Evolutionary conservation across 2,888 invertebrate species (phyloP), one percentile per base, ranked within the genome.

Genomic region (Cancer borealis): DNA sequence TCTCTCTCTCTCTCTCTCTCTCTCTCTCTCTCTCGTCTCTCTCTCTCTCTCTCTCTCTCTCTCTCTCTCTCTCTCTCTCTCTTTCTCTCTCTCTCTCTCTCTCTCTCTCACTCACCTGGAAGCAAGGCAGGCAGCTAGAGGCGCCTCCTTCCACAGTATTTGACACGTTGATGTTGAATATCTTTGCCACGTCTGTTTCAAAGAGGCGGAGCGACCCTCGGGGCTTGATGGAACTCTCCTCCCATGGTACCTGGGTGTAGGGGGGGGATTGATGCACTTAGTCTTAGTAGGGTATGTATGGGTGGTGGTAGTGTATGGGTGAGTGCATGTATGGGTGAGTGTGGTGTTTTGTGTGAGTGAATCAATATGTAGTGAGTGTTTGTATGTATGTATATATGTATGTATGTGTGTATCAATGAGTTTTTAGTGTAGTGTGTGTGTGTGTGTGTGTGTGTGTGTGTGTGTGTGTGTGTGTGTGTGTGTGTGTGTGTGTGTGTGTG

Each of bases 141-240:
- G 97, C 97, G n/a, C 97, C 97, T 60, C 97, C 97, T 87, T 96
- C 96, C 26, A 97, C 96, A 0, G 97, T 97, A 96, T 97, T 97
- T 4, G 97, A 97, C 10, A 97, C 97, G 95, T 97, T 97, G 91
- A 97, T 96, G 66, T 96, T 96, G 96, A 96, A 97, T 92, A 97
- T 97, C 94, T 96, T 96, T 17, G 97, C 97, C 66, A 96, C 96
- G 95, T 97, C 97, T 0, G 95, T 92, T 45, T 96, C 95, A 91
- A 93, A 95, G 73, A 93, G 89, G 12, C 95, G 93, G 47, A 88
- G 93, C n/a, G 93, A 94, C 4, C 93, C 92, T 10, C 92, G 17
- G n/a, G 91, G 47, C 47, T 93, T 93, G 66, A 92, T 87, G 87
- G 95, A 95, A 54, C 95, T 95, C 47, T 95, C 95, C 54, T 95